A percentile compares a stretch with the other conserved stretches of the same genome.
Evolutionary conservation across 1,140 invertebrate species (phyloP).

Genomic region (Campodea augens): DNA sequence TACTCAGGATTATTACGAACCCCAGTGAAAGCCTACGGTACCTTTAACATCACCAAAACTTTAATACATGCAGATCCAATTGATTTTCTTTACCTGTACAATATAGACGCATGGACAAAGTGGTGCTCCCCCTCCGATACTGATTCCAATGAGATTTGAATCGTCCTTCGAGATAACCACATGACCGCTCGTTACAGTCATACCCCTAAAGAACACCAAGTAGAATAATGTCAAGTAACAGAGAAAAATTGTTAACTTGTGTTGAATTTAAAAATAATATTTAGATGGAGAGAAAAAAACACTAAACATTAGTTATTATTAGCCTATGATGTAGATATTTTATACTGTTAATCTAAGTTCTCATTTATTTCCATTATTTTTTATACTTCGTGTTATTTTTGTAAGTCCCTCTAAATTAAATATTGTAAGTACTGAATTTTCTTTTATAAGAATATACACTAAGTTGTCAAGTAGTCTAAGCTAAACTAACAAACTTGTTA

Average conservation of each 20-base stretch:
- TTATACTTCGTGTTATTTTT: too few species aligned
- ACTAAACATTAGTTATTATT: neutral
- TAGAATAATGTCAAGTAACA: too few species aligned
- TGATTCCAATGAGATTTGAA: slow-evolving; percentile 92
- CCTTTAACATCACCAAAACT: too few species aligned
- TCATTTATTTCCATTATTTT: too few species aligned
- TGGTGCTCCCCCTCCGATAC: slow-evolving; percentile 90
- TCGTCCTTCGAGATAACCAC: slow-evolving; percentile 79
- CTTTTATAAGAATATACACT: too few species aligned
- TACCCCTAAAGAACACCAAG: slow-evolving; percentile 49
- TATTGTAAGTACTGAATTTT: too few species aligned
- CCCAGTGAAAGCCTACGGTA: too few species aligned
- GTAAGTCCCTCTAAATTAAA: too few species aligned
- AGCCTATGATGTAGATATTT: neutral
- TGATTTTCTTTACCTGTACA: slow-evolving; percentile 63
- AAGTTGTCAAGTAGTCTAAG: too few species aligned
- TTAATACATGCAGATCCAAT: too few species aligned
- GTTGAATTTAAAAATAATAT: slow-evolving; percentile 2
- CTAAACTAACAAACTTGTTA: too few species aligned
- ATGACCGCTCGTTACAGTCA: slow-evolving; percentile 90
- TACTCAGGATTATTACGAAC: too few species aligned
- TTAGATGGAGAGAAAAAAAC: slow-evolving; percentile 1
- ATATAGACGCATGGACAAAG: slow-evolving; percentile 94
- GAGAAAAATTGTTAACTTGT: slow-evolving; percentile 7
- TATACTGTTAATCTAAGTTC: neutral